Base-by-base conservation (phyloP, 2,113 vertebrate genomes). In the Silurus glanis region DNA sequence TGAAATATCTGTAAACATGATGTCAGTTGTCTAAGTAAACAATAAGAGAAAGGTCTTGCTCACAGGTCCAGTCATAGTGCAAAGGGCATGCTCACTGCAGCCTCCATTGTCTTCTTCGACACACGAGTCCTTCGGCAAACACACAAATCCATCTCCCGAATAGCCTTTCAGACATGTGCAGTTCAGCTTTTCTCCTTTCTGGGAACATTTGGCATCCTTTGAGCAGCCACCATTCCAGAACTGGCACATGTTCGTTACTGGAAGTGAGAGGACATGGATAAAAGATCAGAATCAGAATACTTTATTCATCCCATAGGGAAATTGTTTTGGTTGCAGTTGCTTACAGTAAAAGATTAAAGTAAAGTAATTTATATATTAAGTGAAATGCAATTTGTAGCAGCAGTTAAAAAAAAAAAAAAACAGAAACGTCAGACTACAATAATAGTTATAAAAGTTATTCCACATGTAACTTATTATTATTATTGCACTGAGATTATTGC, bases 161-260 rank as follows among this genome's bases (percentile, higher is more conserved):
- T 96, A 94, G n/a, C 94, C 96, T 59, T 91, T 95, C 0, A 91
- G 92, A 90, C 98, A 99, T 75, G 85, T 94, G 66, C 98, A 99
- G 91, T 91, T 95, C 90, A 98, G 94, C 75, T 90, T 89, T 0
- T 96, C 95, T 3, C 89, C 95, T 0, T 45, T 92, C 88, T 99
- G 97, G 0, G 93, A 93, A 88, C 98, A 99, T 25, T 69, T 92
- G 0, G 97, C 96, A 0, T 86, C 93, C 75, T 86, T 92, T 0
- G 96, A 95, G 89, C 98, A 99, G 5, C 97, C 98, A 0, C 97
- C 98, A 0, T 99, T 99, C 94, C 94, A 95, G 88, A 96, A 89
- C 71, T 92, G 87, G 91, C 98, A 99, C 89, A 96, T 92, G 78
- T 97, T 89, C 74, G 93, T 92, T 66, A 94, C 98, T 99, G 89